Conservation (phyloP, 1,140 invertebrate genomes). For the Scaptomyza hsui region DNA sequence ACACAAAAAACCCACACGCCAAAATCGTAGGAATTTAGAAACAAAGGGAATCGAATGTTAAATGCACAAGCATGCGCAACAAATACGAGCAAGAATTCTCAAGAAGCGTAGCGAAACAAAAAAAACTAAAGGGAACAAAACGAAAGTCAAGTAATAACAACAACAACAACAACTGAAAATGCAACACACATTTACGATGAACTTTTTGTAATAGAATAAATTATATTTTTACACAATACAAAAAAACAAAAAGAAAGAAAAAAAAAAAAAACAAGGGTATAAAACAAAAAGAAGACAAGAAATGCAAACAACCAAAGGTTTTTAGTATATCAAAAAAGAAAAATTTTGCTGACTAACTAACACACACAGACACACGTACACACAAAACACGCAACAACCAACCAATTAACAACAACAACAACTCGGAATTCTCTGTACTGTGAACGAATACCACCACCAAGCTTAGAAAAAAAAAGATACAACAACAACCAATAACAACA, state of each 20-base stretch:
- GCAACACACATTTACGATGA: slow-evolving; percentile 38
- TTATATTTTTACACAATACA: slow-evolving; percentile 78
- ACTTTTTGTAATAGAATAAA: slow-evolving; percentile 63
- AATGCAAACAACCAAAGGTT: slow-evolving; percentile 78
- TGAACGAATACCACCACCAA: slow-evolving; percentile 80
- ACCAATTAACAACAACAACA: slow-evolving; percentile 49
- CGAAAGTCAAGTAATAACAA: slow-evolving; percentile 42
- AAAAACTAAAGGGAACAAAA: slow-evolving; percentile 68
- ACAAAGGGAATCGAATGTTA: slow-evolving; percentile 66
- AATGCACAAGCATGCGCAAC: slow-evolving; percentile 68
- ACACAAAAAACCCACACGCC: neutral
- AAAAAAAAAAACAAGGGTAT: slow-evolving; percentile 28
- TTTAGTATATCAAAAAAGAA: slow-evolving; percentile 68
- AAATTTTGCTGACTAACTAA: slow-evolving; percentile 66
- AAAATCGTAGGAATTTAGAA: slow-evolving; percentile 32
- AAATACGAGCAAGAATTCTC: slow-evolving; percentile 63
- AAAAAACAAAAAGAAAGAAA: slow-evolving; percentile 37
- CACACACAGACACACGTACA: slow-evolving; percentile 35
- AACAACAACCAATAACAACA: slow-evolving; percentile 46
- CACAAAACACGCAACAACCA: slow-evolving; percentile 19
- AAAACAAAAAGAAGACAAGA: slow-evolving; percentile 46
- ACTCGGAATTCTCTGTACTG: slow-evolving; percentile 77
- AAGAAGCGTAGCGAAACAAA: slow-evolving; percentile 71
- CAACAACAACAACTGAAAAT: slow-evolving; percentile 18
- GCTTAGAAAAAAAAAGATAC: slow-evolving; percentile 28